phyloP scores from a whole-genome alignment of 2,888 invertebrate genomes.

The Mythimna vitellina region DNA sequence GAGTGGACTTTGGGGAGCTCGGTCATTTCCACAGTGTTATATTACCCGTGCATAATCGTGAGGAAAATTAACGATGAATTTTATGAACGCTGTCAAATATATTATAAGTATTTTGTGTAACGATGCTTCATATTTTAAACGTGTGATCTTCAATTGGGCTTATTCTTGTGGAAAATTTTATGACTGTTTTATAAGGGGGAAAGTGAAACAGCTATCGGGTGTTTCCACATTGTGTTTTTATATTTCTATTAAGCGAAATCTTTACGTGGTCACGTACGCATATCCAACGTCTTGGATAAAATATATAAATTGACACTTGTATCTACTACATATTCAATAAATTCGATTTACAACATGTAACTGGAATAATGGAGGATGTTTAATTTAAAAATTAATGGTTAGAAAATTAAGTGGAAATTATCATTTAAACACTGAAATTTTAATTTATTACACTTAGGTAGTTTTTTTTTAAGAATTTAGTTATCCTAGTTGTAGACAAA shows the following conservation, averaged over 20 bases:
- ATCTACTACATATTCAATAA: too few relatives aligned
- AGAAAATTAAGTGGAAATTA: too few relatives aligned
- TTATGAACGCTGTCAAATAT: constrained; percentile 55
- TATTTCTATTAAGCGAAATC: not conserved
- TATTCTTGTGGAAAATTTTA: constrained; percentile 27
- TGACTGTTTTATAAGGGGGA: not conserved
- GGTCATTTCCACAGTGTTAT: constrained; percentile 55
- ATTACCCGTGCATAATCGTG: constrained; percentile 58
- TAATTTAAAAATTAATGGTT: too few relatives aligned
- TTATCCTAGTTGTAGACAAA: too few relatives aligned
- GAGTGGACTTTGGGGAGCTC: constrained; percentile 58
- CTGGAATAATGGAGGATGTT: too few relatives aligned
- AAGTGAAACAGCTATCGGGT: constrained; percentile 13
- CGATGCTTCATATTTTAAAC: constrained; percentile 40
- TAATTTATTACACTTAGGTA: too few relatives aligned
- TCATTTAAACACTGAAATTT: too few relatives aligned
- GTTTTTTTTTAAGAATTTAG: too few relatives aligned
- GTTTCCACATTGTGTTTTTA: not conserved
- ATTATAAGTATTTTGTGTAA: constrained; percentile 43
- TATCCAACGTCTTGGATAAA: not conserved
- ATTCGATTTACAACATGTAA: too few relatives aligned
- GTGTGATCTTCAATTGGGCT: constrained; percentile 28
- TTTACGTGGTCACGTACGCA: not conserved
- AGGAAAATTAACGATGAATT: constrained; percentile 56
- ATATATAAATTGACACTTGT: too few relatives aligned